phyloP scores from a whole-genome alignment of 2,888 invertebrate species.

The Pollenia griseotomentosa region DNA sequence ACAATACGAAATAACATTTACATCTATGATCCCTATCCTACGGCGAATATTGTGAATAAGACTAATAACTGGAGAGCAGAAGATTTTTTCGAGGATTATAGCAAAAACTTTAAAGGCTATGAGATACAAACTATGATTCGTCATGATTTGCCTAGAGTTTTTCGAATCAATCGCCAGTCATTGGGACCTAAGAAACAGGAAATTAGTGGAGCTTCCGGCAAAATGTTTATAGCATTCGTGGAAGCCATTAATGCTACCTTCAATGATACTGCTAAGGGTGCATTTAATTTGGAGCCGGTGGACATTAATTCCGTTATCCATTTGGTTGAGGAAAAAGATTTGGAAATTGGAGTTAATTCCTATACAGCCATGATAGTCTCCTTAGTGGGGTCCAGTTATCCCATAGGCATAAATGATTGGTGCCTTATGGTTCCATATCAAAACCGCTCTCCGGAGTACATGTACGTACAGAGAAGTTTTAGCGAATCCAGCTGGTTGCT shows the following conservation, averaged over 20 bases:
- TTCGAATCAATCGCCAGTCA: constrained; percentile 67
- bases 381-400: constrained; percentile 77
- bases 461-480: constrained; percentile 76
- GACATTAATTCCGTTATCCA: constrained; percentile 32
- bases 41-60: constrained; percentile 74
- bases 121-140: constrained; percentile 76
- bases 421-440: constrained; percentile 80
- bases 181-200: not conserved
- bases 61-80: constrained; percentile 75
- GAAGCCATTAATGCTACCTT: constrained; percentile 78
- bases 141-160: constrained; percentile 79
- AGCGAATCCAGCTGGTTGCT: constrained; percentile 76
- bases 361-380: constrained; percentile 73
- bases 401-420: constrained; percentile 80
- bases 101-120: constrained; percentile 77
- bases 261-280: constrained; percentile 73
- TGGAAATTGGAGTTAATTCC: constrained; percentile 79
- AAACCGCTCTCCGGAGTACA: constrained; percentile 76
- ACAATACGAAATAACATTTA: constrained; percentile 77
- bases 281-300: constrained; percentile 30
- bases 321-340: constrained; percentile 69
- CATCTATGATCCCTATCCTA: constrained; percentile 78
- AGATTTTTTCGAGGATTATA: constrained; percentile 75
- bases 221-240: constrained; percentile 77
- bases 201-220: constrained; percentile 77